phyloP scores from a whole-genome alignment of 2,797 vertebrate genomes.

The Spizella passerina region DNA sequence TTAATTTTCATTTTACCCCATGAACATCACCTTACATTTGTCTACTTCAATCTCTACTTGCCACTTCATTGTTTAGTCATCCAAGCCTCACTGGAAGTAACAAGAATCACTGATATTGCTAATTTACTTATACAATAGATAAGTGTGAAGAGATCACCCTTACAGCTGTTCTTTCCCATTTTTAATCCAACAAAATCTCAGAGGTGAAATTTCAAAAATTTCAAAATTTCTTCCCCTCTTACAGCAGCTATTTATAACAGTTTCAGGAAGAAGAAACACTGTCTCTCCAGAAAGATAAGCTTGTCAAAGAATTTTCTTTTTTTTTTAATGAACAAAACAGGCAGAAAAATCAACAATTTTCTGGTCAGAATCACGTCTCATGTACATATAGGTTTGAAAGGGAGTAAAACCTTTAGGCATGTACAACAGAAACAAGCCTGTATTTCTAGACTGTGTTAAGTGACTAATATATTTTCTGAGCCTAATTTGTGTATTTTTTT shows the following conservation, averaged over 20 bases:
- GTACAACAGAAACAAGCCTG: background rate
- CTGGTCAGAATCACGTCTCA: background rate
- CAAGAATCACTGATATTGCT: background rate
- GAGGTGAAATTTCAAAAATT: background rate
- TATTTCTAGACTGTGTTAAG: background rate
- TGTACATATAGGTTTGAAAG: background rate
- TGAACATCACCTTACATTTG: background rate
- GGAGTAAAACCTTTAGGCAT: background rate
- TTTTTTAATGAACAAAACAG: background rate
- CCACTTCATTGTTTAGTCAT: background rate
- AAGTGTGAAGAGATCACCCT: background rate
- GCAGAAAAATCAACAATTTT: rapidly evolving
- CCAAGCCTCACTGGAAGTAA: background rate
- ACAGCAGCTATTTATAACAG: background rate
- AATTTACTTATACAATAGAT: background rate
- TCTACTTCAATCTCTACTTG: background rate
- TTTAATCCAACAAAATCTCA: background rate
- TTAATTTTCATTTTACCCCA: background rate
- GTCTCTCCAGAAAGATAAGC: background rate
- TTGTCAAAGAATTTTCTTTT: background rate
- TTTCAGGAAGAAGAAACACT: background rate
- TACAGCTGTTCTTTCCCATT: background rate
- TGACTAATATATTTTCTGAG: background rate
- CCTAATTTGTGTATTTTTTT: background rate
- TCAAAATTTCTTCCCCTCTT: background rate